These are phyloP conservation scores for Hormaphis cornu DNA, from an alignment of 1,140 invertebrate species.

Conservation along the genomic window DNA sequence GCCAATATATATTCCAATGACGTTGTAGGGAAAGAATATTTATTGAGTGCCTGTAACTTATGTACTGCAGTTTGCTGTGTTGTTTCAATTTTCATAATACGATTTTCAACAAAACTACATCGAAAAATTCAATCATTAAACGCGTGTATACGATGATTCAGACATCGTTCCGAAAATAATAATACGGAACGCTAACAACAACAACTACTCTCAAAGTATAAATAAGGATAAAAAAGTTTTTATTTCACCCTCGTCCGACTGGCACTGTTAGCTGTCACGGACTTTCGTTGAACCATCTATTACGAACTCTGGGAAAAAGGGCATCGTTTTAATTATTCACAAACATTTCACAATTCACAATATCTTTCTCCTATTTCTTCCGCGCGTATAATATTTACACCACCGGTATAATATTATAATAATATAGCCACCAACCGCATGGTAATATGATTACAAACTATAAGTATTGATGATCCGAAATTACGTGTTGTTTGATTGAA, in stretches of 20 bases:
- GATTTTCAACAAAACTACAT: background rate
- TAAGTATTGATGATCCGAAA: too few relatives aligned
- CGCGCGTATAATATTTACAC: too few relatives aligned
- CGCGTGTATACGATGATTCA: background rate
- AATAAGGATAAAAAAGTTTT: too few relatives aligned
- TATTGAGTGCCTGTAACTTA: too few relatives aligned
- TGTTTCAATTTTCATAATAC: background rate
- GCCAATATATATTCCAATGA: too few relatives aligned
- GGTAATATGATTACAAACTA: too few relatives aligned
- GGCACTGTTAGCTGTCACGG: background rate
- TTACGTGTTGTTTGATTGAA: too few relatives aligned
- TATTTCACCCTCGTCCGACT: background rate
- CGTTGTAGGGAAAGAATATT: too few relatives aligned
- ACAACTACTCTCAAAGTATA: background rate
- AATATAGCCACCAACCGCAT: too few relatives aligned
- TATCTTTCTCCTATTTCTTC: too few relatives aligned
- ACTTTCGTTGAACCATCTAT: conserved; percentile 1
- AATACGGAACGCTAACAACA: background rate
- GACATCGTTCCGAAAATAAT: background rate
- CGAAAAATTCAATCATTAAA: background rate
- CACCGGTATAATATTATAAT: too few relatives aligned
- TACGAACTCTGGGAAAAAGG: background rate
- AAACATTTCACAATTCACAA: background rate
- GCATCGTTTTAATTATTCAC: conserved; percentile 16
- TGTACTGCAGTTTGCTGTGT: background rate